Base-by-base conservation (phyloP, 2,888 invertebrate species). In the Phorcus lineatus region DNA sequence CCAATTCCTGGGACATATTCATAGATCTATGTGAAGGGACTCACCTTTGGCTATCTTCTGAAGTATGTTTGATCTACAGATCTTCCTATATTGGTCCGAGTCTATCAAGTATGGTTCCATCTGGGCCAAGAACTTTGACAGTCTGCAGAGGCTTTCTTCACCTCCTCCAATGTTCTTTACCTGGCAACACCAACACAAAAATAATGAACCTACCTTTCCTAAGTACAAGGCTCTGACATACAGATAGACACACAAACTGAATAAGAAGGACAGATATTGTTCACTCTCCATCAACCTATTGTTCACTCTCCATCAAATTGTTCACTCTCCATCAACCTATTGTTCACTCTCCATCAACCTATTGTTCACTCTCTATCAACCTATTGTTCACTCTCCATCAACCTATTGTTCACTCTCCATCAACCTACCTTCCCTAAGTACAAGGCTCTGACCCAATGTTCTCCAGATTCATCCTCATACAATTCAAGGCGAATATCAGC, bases 401-500 rank as follows among this genome's bases (percentile, higher is more conserved):
- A n/a, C n/a, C n/a, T n/a, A n/a, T n/a, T n/a, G n/a, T n/a, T 24
- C 47, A 55, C 54, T 11, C 28, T 13, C 31, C n/a, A 9, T 47
- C 54, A 66, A 22, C 16, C 17, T 57, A 36, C 85, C 90, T 92
- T 80, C 74, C 88, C 91, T 74, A 85, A 84, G 80, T 91, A 92
- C 19, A 86, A 82, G n/a, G 90, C 86, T 79, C 88, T 84, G n/a
- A 92, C 87, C 87, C 86, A 91, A 77, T 87, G 81, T 52, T 87
- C 81, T 9, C 83, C 83, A 0, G 81, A 70, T 13, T 67, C 67
- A 81, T 91, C 87, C 77, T 91, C 89, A 81, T 91, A 92, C 19
- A 91, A 80, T 80, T 92, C 92, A 74, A 92, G 78, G 0, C 87
- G 77, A 0, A 92, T 36, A 77, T 92, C 90, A 0, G 91, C 88